Base-by-base conservation (phyloP, 2,113 vertebrate species). In the Hydropotes inermis region DNA sequence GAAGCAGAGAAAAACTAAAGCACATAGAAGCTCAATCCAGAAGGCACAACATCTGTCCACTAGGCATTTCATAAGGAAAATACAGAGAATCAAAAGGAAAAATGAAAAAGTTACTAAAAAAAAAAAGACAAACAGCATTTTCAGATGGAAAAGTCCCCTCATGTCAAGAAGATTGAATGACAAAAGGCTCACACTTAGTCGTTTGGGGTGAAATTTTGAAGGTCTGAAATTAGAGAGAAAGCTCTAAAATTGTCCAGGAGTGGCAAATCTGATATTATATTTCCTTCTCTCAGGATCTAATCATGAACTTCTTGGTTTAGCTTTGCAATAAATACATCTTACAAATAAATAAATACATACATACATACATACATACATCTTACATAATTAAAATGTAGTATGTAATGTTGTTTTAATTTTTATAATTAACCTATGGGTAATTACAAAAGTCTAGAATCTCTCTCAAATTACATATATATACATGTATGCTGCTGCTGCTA, bases 1-100 rank as follows among this genome's bases (percentile, higher is more conserved):
- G 84, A 96, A 95, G 30, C 45, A 92, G 30, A 90, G 79, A 55
- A 97, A 96, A 97, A 90, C 61, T 90, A 97, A 96, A 96, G 92
- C 36, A 78, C 54, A 85, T 36, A 97, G 96, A 98, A 95, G 45
- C 76, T 90, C 76, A n/a, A 79, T 93, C 92, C 96, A 97, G 88
- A 90, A 96, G 96, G 54, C 16, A 21, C 23, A 93, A 96, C 88
- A 93, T 94, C 94, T 94, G 43, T 79, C 88, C 82, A 30, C 23
- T 5, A 87, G 57, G 13, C 47, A 47, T 76, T 82, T 97, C 76
- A 94, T 74, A 86, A 96, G 58, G 52, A 94, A 57, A 84, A 82
- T 9, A 33, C 28, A 55, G 39, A 91, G 19, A 95, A 12, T 90
- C 50, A 95, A 85, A 97, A 78, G 19, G 1, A 84, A 88, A 92